Base-by-base conservation (phyloP, 2,888 invertebrate genomes). In the Hipparchia semele region DNA sequence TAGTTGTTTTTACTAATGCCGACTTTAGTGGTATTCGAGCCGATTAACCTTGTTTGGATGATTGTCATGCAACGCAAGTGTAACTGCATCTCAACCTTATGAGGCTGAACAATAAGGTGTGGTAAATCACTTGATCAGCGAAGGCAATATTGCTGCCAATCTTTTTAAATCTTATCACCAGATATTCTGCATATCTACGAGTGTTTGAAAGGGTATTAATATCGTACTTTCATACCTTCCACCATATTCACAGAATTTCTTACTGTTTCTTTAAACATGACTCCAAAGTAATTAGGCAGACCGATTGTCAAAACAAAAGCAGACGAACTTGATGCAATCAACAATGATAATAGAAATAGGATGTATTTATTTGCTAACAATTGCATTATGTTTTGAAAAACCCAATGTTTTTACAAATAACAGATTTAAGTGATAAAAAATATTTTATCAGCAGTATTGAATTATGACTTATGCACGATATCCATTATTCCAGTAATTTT, bases 1-100 rank as follows among this genome's bases (percentile, higher is more conserved):
- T 84, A 86, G 83, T 46, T 83, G 82, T 86, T 85, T 85, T 85
- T 84, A 82, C 86, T 85, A 86, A 85, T 84, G 58, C 49, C 67
- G 67, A 69, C 68, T 58, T 67, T 58, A 84, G 76, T 83, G 79
- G 80, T 83, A 84, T 82, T 83, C 84, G 83, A 81, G 83, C 81
- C 82, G 83, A 86, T 87, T 89, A 86, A 84, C 91, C 91, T 90
- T 91, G 88, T 91, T 90, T 86, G 87, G 85, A 75, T 81, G 81
- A 84, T 81, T 81, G 81, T 82, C 83, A 84, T 83, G 86, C 84
- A 85, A 86, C 84, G 76, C 76, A 75, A 76, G 73, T 75, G 77
- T 76, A 79, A 76, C 77, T 76, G 75, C 77, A 77, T 77, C 73
- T 71, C 76, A 77, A 75, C 80, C 79, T 79, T 77, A 75, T 68